A percentile compares a stretch with the other conserved stretches of the same genome.
Evolutionary conservation across 2,113 vertebrate species (phyloP).

Genomic region (Axis porcinus): DNA sequence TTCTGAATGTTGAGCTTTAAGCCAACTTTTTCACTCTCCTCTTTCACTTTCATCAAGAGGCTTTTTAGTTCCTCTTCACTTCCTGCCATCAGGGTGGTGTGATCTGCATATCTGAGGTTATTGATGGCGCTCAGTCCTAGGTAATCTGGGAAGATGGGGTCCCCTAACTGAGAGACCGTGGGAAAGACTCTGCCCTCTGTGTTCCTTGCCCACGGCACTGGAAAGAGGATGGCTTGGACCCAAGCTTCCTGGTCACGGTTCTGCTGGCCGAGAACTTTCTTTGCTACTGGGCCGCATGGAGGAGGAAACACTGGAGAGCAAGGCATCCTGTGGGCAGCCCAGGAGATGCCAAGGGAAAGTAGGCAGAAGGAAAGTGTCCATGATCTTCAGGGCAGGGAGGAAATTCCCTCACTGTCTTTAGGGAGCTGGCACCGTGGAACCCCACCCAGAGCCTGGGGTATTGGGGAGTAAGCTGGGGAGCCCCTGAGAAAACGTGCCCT

Average conservation of each 20-base stretch:
- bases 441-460: not conserved
- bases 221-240: not conserved
- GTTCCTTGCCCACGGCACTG: not conserved
- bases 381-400: not conserved
- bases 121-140: not conserved
- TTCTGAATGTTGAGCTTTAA: too few relatives aligned
- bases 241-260: not conserved
- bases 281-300: rapidly evolving
- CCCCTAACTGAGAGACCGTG: not conserved
- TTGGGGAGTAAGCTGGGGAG: not conserved
- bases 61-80: too few relatives aligned
- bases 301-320: not conserved
- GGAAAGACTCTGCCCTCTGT: not conserved
- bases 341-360: not conserved
- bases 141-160: not conserved
- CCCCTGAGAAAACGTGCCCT: not conserved
- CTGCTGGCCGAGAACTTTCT: not conserved
- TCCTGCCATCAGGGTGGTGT: too few relatives aligned
- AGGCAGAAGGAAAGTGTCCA: not conserved
- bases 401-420: not conserved
- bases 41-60: too few relatives aligned
- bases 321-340: not conserved
- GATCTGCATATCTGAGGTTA: too few relatives aligned
- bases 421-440: too few relatives aligned
- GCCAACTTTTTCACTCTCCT: too few relatives aligned